Conservation (phyloP, 2,113 vertebrate genomes). For the Echinops telfairi region DNA sequence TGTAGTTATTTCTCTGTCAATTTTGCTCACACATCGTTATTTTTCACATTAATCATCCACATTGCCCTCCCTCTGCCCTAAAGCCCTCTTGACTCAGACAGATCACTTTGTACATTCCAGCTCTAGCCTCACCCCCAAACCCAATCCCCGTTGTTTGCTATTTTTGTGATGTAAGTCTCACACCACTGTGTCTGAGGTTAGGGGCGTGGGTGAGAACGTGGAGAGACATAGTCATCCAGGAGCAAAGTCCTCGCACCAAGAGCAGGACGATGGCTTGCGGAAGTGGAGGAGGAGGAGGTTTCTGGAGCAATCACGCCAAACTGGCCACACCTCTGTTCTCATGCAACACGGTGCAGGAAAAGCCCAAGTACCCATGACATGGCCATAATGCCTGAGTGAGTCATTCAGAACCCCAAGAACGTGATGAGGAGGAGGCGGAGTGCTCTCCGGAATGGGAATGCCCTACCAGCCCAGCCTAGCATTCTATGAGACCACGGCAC, state of each 20-base stretch:
- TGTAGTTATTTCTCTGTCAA: neutral
- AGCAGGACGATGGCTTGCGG: neutral
- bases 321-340: conserved; percentile 31
- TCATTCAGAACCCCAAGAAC: conserved; percentile 1
- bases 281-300: neutral
- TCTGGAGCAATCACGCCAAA: neutral
- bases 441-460: neutral
- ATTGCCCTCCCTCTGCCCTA: neutral
- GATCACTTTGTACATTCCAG: neutral
- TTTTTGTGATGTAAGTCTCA: neutral
- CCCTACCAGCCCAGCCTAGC: neutral
- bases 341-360: neutral
- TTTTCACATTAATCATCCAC: neutral
- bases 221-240: neutral
- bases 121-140: neutral
- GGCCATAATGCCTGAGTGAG: neutral
- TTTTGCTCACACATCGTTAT: neutral
- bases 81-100: neutral
- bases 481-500: neutral
- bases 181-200: neutral
- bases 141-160: neutral
- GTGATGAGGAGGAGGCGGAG: neutral
- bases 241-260: neutral
- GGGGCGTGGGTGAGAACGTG: neutral
- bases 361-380: neutral